A percentile compares a stretch with the other conserved stretches of the same genome.
Evolutionary conservation across 1,140 invertebrate genomes (phyloP).

Genomic region (Oedothorax gibbosus): DNA sequence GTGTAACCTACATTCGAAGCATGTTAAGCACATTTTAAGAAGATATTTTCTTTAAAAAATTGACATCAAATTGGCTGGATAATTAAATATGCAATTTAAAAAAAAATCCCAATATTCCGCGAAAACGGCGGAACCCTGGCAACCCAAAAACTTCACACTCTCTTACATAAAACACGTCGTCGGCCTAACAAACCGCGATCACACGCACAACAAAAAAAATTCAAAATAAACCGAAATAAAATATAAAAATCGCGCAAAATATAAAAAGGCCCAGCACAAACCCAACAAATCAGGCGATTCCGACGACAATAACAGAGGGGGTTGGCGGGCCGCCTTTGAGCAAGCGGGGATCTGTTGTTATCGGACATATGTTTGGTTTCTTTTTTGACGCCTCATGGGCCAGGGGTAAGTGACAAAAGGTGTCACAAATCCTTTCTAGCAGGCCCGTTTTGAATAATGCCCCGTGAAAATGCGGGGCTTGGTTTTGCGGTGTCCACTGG

Average conservation of each 20-base stretch:
- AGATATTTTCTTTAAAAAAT: too few species aligned
- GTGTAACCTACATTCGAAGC: too few species aligned
- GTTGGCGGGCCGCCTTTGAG: conserved; percentile 15
- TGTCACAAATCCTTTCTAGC: conserved; percentile 44
- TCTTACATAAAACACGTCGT: too few species aligned
- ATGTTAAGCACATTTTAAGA: too few species aligned
- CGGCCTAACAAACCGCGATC: conserved; percentile 24
- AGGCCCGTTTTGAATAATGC: conserved; percentile 37
- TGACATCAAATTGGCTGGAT: too few species aligned
- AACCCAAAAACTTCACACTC: background rate
- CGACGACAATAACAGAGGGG: conserved; percentile 6
- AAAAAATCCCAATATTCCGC: background rate
- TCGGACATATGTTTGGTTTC: conserved; percentile 58
- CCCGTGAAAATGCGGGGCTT: background rate
- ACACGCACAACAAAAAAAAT: background rate
- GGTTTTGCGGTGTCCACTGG: too few species aligned
- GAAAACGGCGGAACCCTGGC: background rate
- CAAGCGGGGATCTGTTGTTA: conserved; percentile 27
- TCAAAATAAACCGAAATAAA: conserved; percentile 23
- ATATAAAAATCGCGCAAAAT: conserved; percentile 20
- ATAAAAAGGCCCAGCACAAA: conserved; percentile 55
- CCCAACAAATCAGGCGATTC: conserved; percentile 52
- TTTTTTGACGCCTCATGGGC: conserved; percentile 23
- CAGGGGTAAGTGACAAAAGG: conserved; percentile 27
- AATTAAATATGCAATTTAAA: too few species aligned